Evolutionary conservation across 1,140 invertebrate genomes (phyloP).

Genomic region (Saccostrea glomerata): DNA sequence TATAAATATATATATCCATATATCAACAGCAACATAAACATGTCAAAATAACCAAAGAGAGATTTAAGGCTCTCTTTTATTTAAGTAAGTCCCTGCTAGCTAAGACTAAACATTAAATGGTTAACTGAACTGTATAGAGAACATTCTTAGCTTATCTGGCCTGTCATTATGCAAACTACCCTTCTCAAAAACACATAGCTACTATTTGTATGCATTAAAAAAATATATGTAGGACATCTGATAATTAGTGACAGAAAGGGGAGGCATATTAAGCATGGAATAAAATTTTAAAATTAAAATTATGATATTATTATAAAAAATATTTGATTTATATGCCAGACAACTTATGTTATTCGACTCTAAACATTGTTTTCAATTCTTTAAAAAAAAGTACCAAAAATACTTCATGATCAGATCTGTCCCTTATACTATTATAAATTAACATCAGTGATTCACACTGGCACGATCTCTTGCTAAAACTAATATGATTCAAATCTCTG

Average conservation of each 20-base stretch:
- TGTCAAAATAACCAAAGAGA: constrained; percentile 25
- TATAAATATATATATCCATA: constrained; percentile 37
- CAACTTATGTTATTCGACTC: neutral
- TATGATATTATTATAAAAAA: neutral
- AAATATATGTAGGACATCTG: constrained; percentile 19
- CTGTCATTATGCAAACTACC: neutral
- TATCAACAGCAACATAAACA: constrained; percentile 34
- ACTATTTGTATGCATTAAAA: constrained; percentile 30
- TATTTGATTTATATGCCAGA: neutral
- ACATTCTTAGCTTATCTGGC: neutral
- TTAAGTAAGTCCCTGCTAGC: neutral
- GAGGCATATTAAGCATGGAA: constrained; percentile 6
- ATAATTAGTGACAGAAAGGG: neutral
- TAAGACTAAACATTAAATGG: neutral
- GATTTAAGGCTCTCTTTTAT: neutral
- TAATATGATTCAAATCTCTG: neutral
- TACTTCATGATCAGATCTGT: constrained; percentile 6
- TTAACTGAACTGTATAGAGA: neutral
- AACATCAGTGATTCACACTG: neutral
- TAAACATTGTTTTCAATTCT: neutral
- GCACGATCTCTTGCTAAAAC: neutral
- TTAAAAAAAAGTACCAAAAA: neutral
- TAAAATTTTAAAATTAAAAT: neutral
- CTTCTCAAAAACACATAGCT: neutral
- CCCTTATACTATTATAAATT: neutral